Conservation (phyloP, 2,113 vertebrate species). For the Tyto alba region DNA sequence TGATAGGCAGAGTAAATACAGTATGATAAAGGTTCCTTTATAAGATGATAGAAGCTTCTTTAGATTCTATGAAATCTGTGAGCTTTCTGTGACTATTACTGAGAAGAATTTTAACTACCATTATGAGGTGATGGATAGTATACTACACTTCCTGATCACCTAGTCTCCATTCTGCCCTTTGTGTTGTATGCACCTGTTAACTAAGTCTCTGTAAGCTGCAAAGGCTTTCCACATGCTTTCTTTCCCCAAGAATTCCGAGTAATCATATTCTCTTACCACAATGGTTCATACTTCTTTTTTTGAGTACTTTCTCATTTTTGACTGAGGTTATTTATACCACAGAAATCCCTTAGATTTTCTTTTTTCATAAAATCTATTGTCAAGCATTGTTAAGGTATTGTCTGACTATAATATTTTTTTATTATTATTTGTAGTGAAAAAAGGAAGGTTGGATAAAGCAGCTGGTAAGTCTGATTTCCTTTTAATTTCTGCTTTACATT, state of each 20-base stretch:
- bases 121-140: background rate
- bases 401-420: background rate
- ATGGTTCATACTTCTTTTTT: background rate
- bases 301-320: background rate
- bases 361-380: background rate
- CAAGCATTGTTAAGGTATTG: background rate
- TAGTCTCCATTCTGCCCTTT: background rate
- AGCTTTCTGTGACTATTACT: background rate
- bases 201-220: background rate
- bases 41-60: background rate
- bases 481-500: background rate
- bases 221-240: background rate
- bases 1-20: background rate
- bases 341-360: background rate
- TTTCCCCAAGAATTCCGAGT: background rate
- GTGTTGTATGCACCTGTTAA: background rate
- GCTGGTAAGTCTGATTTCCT: constrained; percentile 44
- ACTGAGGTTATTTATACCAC: background rate
- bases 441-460: constrained; percentile 52
- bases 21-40: background rate
- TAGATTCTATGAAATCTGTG: background rate
- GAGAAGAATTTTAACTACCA: background rate
- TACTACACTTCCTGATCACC: background rate
- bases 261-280: background rate
- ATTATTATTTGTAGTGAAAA: constrained; percentile 47